Conservation (phyloP, 1,140 invertebrate species). For the Panulirus ornatus region DNA sequence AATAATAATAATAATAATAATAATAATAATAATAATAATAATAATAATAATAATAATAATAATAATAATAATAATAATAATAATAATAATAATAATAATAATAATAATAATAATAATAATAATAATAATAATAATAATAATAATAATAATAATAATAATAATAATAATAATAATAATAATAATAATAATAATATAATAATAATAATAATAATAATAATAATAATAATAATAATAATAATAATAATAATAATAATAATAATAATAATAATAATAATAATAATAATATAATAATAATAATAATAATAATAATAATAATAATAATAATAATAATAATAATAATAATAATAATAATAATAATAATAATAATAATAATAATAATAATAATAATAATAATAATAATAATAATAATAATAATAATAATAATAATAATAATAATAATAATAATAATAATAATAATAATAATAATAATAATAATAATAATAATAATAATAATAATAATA, state of each 20-base stretch:
- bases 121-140: not conserved
- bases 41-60: not conserved
- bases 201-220: not conserved
- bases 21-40: not conserved
- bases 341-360: too few species aligned
- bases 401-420: too few species aligned
- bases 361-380: too few species aligned
- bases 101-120: not conserved
- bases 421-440: too few species aligned
- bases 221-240: too few species aligned
- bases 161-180: not conserved
- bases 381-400: too few species aligned
- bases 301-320: too few species aligned
- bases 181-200: not conserved
- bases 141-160: not conserved
- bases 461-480: too few species aligned
- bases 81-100: not conserved
- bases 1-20: too few species aligned
- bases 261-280: not conserved
- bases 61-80: not conserved
- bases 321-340: too few species aligned
- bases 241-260: conserved; percentile 5
- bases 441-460: too few species aligned
- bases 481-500: too few species aligned
- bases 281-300: not conserved